Conservation (phyloP, 30 jellyfish, hydroid and myxozoan genomes). For the Aurelia sp. region DNA sequence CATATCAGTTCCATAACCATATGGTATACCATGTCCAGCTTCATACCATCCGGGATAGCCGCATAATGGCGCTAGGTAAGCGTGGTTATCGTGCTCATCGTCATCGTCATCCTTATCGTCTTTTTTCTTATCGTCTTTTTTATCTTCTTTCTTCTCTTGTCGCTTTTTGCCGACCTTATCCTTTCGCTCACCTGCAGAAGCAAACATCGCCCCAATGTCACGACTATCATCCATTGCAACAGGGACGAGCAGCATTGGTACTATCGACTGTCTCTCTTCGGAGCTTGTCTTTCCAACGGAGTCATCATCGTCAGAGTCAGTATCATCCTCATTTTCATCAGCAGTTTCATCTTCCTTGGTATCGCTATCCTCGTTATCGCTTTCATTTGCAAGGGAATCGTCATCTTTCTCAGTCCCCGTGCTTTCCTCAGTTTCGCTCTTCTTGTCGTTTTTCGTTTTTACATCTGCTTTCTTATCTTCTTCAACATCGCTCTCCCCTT, state of each 20-base stretch:
- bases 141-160: conserved; percentile 15
- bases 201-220: neutral
- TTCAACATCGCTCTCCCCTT: neutral
- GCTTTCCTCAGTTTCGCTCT: neutral
- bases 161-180: conserved; percentile 46
- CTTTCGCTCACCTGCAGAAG: conserved; percentile 35
- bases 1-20: conserved; percentile 49
- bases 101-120: conserved; percentile 26
- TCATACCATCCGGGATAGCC: conserved; percentile 78
- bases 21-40: conserved; percentile 76
- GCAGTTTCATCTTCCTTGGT: neutral
- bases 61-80: conserved; percentile 57
- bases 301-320: conserved; percentile 10
- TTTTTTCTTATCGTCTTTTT: conserved; percentile 28
- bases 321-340: conserved; percentile 2
- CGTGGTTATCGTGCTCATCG: conserved; percentile 58
- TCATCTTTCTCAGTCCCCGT: neutral
- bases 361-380: neutral
- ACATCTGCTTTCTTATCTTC: neutral
- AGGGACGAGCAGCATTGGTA: conserved; percentile 58
- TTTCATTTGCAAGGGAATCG: neutral
- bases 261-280: conserved; percentile 29
- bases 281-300: conserved; percentile 20
- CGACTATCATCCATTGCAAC: conserved; percentile 1
- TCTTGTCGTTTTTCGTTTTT: neutral